These are phyloP conservation scores for Dendrocincla fuliginosa DNA, from an alignment of 2,797 vertebrate species.

Conservation along the genomic window DNA sequence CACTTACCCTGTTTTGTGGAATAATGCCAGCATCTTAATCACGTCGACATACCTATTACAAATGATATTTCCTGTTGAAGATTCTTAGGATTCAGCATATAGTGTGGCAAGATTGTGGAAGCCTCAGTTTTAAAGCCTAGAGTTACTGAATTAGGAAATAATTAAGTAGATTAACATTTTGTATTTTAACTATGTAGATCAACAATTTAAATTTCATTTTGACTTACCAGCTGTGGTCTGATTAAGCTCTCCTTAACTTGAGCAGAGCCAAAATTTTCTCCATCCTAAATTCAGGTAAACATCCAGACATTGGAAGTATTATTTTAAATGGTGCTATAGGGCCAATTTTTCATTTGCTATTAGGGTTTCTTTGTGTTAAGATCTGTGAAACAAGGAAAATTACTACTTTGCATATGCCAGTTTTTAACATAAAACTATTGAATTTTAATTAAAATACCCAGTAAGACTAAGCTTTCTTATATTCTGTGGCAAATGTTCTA, in stretches of 20 bases:
- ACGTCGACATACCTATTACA: not conserved
- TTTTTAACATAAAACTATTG: not conserved
- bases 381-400: not conserved
- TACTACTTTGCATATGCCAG: not conserved
- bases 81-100: not conserved
- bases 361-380: slow-evolving; percentile 16
- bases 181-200: not conserved
- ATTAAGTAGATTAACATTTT: not conserved
- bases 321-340: not conserved
- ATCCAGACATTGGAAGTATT: not conserved
- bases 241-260: not conserved
- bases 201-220: not conserved
- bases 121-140: not conserved
- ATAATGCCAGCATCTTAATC: not conserved
- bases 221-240: not conserved
- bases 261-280: not conserved
- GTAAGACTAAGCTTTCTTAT: slow-evolving; percentile 32
- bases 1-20: not conserved
- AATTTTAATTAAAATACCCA: not conserved
- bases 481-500: slow-evolving; percentile 53
- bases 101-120: not conserved
- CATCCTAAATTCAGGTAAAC: not conserved
- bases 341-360: not conserved
- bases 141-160: not conserved
- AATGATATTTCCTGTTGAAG: not conserved